Percentiles rank a stretch among this genome's conserved stretches.
These are phyloP conservation scores for Brachystomella parvula DNA, from an alignment of 1,140 invertebrate genomes.

Conservation along the genomic window DNA sequence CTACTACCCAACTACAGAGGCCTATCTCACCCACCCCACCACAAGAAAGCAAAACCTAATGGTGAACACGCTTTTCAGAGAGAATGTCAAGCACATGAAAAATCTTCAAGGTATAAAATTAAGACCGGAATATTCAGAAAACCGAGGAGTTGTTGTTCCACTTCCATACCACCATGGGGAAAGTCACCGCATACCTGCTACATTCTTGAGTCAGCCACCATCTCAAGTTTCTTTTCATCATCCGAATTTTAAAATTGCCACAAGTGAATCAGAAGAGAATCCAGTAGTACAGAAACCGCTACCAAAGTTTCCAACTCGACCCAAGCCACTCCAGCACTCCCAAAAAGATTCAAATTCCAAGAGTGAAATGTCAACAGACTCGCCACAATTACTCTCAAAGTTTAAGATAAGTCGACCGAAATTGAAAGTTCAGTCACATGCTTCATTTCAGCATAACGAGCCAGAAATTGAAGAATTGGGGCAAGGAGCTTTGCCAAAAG, in stretches of 20 bases:
- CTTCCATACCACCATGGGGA: conserved; percentile 19
- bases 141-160: conserved; percentile 22
- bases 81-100: conserved; percentile 24
- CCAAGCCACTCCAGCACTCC: background rate
- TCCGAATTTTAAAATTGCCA: background rate
- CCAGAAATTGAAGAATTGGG: conserved; percentile 16
- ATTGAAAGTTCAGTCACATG: background rate
- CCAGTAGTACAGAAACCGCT: conserved; percentile 20
- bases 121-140: conserved; percentile 21
- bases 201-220: background rate
- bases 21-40: background rate
- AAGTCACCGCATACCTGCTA: background rate
- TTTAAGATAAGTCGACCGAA: conserved; percentile 21
- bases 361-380: background rate
- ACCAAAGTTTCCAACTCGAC: conserved; percentile 21
- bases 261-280: conserved; percentile 16
- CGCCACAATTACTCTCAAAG: conserved; percentile 13
- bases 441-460: conserved; percentile 12
- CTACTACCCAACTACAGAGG: conserved; percentile 11
- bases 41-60: conserved; percentile 10
- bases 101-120: conserved; percentile 14
- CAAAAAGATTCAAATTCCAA: background rate
- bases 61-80: conserved; percentile 25
- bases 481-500: conserved; percentile 10
- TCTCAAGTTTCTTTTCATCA: background rate